Evolutionary conservation across 2,113 vertebrate species (phyloP).

Genomic region (Megaceryle torquata): DNA sequence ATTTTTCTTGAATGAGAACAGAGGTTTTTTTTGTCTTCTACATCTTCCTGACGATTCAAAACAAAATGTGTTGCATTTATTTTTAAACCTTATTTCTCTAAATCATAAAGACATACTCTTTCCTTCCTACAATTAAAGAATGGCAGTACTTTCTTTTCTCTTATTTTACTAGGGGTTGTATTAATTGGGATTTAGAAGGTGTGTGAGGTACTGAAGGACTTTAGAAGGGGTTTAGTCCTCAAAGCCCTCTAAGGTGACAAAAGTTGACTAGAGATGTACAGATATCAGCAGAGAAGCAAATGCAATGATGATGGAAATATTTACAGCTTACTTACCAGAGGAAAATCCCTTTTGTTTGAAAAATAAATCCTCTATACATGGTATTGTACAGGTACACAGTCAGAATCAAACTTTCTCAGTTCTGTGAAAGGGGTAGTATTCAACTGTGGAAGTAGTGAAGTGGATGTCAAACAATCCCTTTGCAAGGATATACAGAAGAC

Average conservation of each 20-base stretch:
- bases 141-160: not conserved
- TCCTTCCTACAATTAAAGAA: not conserved
- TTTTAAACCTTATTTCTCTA: not conserved
- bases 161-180: not conserved
- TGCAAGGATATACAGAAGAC: not conserved
- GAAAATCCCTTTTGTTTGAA: not conserved
- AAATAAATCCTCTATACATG: not conserved
- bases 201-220: not conserved
- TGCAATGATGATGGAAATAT: not conserved
- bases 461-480: not conserved
- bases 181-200: not conserved
- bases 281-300: not conserved
- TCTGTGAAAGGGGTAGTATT: not conserved
- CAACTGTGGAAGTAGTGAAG: rapidly evolving
- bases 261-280: not conserved
- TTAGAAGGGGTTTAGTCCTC: not conserved
- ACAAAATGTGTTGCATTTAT: not conserved
- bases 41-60: not conserved
- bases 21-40: not conserved
- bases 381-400: not conserved
- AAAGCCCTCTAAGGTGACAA: not conserved
- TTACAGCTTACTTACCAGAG: not conserved
- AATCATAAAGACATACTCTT: not conserved
- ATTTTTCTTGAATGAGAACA: not conserved
- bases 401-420: not conserved